Evolutionary conservation across 2,113 vertebrate species (phyloP), one percentile per base, ranked within the genome.

Genomic region (Orthonyx spaldingii): DNA sequence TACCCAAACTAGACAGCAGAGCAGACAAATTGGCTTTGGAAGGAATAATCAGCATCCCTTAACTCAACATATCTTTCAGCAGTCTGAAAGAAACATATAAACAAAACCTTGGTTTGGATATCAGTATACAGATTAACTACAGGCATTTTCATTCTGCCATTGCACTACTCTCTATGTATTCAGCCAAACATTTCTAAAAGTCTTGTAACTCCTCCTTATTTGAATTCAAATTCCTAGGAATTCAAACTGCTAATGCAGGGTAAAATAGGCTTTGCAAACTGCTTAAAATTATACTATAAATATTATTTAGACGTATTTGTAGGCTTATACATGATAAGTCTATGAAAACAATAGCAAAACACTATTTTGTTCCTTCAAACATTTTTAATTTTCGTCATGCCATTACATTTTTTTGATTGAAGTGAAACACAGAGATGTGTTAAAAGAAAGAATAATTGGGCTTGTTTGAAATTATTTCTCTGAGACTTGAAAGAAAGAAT

Each of bases 301-400:
- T 96, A 94, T 94, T 96, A 88, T 94, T 94, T 92, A 87, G 86
- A 76, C 56, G 53, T 79, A 93, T 87, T 93, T 92, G 82, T 90
- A 90, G 65, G 61, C 23, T 83, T 90, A 47, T 81, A 37, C 53
- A 72, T 72, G 64, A 60, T 56, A 88, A 84, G 53, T 27, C 68
- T 69, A 39, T 77, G 92, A 95, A 95, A 96, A 90, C 80, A 92
- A 95, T 81, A 72, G 65, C 41, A 93, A 96, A 96, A 93, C 66
- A 90, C 52, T 84, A n/a, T 81, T 96, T 96, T 96, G 20, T 61
- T 89, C 72, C 65, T 75, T 93, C 61, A 89, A 92, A 75, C 1
- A 3, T 87, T 95, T 96, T 96, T 75, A 91, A 92, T 94, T 97
- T 95, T 93, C 93, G 64, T 71, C 2, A 2, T 59, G 56, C 75